A percentile compares a stretch with the other conserved stretches of the same genome.
phyloP scores from a whole-genome alignment of 2,113 vertebrate species.

The Poeciliopsis turrubarensis region DNA sequence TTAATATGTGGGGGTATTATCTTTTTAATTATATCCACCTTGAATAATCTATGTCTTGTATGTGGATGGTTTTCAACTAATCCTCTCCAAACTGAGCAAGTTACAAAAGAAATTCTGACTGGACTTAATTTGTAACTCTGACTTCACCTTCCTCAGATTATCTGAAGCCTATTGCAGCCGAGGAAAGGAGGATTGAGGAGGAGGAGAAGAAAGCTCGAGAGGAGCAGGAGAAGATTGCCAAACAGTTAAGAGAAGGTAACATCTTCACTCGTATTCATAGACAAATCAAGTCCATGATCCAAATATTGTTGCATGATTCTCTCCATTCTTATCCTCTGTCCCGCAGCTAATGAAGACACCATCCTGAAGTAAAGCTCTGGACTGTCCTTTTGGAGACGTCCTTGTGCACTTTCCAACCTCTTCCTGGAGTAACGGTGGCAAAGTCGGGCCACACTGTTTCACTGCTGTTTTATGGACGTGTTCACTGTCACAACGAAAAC shows the following conservation, averaged over 20 bases:
- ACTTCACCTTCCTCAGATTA: slow-evolving; percentile 75
- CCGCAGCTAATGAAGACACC: slow-evolving; percentile 86
- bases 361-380: slow-evolving; percentile 80
- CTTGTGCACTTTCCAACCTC: slow-evolving; percentile 40
- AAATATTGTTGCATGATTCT: neutral
- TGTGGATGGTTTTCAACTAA: neutral
- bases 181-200: slow-evolving; percentile 87
- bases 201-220: slow-evolving; percentile 88
- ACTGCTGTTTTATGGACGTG: slow-evolving; percentile 9
- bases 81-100: neutral
- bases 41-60: no score
- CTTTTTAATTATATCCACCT: no score
- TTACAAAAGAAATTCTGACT: neutral
- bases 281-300: neutral
- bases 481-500: neutral
- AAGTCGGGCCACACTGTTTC: neutral
- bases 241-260: slow-evolving; percentile 87
- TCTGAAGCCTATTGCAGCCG: slow-evolving; percentile 89
- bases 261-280: neutral
- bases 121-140: neutral
- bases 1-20: no score
- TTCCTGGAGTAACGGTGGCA: neutral
- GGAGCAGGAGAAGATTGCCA: slow-evolving; percentile 89
- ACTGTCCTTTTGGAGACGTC: slow-evolving; percentile 22
- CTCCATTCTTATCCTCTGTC: neutral